phyloP scores from a whole-genome alignment of 1,140 invertebrate genomes.

The Papilio xuthus region DNA sequence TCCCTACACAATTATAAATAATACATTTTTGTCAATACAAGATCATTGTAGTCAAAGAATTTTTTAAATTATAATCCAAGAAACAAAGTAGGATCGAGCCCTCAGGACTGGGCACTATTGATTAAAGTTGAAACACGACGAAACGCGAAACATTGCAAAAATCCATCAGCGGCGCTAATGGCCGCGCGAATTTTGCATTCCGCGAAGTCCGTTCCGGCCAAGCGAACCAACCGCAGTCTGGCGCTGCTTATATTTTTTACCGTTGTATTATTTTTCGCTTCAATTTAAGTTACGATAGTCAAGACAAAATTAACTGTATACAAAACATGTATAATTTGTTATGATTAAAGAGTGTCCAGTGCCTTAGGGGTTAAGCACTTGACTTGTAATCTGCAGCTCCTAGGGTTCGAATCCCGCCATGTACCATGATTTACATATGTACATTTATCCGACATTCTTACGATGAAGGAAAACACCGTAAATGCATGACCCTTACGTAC shows the following conservation, averaged over 20 bases:
- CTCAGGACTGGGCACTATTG: background rate
- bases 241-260: constrained; percentile 5
- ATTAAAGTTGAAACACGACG: background rate
- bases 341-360: too few species aligned
- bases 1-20: too few species aligned
- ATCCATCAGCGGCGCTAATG: background rate
- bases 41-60: too few species aligned
- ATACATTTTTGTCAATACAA: too few species aligned
- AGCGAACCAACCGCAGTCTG: background rate
- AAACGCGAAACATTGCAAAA: constrained; percentile 7
- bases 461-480: too few species aligned
- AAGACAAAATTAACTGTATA: background rate
- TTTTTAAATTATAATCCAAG: background rate
- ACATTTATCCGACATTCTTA: too few species aligned
- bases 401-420: too few species aligned
- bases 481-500: too few species aligned
- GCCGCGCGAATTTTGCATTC: constrained; percentile 3
- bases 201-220: constrained; percentile 3
- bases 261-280: constrained; percentile 16
- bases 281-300: constrained; percentile 8
- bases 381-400: too few species aligned
- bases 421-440: too few species aligned
- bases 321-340: background rate
- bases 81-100: background rate
- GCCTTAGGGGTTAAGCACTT: too few species aligned